Evolutionary conservation across 2,113 vertebrate species (phyloP).

Genomic region (Ammodytes dubius): DNA sequence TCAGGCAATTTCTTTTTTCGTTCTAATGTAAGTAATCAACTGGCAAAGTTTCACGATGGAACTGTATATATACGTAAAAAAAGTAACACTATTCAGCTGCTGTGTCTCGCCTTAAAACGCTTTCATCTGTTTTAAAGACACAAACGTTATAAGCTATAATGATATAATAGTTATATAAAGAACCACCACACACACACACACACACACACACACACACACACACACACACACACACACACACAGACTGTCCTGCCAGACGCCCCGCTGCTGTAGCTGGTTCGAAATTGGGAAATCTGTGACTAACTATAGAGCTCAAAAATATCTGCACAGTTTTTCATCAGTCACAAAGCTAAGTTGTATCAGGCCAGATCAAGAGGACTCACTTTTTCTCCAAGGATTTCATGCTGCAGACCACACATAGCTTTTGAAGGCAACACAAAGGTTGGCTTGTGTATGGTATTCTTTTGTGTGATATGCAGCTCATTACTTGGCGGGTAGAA

Average conservation of each 20-base stretch:
- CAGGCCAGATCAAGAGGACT: constrained; percentile 61
- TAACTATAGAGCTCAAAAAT: constrained; percentile 40
- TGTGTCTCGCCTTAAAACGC: neutral
- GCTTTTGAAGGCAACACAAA: constrained; percentile 49
- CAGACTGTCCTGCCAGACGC: constrained; percentile 40
- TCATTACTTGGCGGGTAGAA: constrained; percentile 26
- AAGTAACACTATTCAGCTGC: too few relatives aligned
- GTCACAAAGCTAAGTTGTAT: constrained; percentile 49
- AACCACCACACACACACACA: constrained; percentile 13
- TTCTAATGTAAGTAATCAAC: too few relatives aligned
- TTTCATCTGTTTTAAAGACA: neutral
- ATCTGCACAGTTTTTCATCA: constrained; percentile 41
- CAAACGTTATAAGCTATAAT: neutral
- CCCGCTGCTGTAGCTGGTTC: constrained; percentile 35
- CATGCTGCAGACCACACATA: constrained; percentile 42
- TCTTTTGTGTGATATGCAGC: constrained; percentile 15
- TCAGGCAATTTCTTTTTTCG: too few relatives aligned
- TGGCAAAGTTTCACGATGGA: too few relatives aligned
- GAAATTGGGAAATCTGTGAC: constrained; percentile 53
- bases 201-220: constrained; percentile 19
- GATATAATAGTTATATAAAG: neutral
- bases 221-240: constrained; percentile 16
- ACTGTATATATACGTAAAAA: too few relatives aligned
- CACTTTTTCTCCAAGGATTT: constrained; percentile 52
- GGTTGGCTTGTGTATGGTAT: constrained; percentile 21